A percentile compares a stretch with the other conserved stretches of the same genome.
Evolutionary conservation across 2,797 vertebrate species (phyloP).

Genomic region (Urocyon cinereoargenteus): DNA sequence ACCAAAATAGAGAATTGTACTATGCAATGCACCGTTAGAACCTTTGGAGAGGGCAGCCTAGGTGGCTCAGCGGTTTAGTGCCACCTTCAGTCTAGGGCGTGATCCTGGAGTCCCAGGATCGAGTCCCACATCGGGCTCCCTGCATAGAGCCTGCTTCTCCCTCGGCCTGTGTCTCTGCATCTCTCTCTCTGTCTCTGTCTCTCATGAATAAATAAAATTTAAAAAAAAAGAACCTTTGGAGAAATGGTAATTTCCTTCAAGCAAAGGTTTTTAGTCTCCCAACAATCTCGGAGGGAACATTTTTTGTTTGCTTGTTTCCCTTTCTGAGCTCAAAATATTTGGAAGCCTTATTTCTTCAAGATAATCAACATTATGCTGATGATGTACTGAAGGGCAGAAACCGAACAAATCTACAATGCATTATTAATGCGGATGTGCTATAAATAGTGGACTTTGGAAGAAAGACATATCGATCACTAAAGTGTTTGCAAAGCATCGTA

Average conservation of each 20-base stretch:
- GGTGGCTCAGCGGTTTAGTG: too few species aligned
- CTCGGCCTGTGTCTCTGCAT: too few species aligned
- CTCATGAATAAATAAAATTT: too few species aligned
- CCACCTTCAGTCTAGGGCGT: too few species aligned
- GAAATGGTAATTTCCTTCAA: not conserved
- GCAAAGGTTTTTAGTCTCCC: not conserved
- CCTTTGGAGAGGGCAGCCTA: not conserved
- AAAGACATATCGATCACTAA: not conserved
- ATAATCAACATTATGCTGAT: not conserved
- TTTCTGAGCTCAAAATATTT: constrained; percentile 45
- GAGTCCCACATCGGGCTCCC: too few species aligned
- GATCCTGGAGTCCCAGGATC: too few species aligned
- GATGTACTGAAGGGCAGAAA: not conserved
- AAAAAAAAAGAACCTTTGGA: not conserved
- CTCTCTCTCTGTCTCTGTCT: too few species aligned
- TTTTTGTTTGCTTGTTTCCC: constrained; percentile 16
- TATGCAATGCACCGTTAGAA: not conserved
- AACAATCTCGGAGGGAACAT: not conserved
- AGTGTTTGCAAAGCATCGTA: not conserved
- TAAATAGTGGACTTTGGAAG: not conserved
- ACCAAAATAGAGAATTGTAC: not conserved
- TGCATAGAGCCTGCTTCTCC: too few species aligned
- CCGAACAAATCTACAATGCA: not conserved
- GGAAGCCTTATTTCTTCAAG: constrained; percentile 41
- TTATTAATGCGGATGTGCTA: not conserved